Evolutionary conservation across 2,797 vertebrate genomes (phyloP), one percentile per base, ranked within the genome.

Genomic region (Mallotus villosus): DNA sequence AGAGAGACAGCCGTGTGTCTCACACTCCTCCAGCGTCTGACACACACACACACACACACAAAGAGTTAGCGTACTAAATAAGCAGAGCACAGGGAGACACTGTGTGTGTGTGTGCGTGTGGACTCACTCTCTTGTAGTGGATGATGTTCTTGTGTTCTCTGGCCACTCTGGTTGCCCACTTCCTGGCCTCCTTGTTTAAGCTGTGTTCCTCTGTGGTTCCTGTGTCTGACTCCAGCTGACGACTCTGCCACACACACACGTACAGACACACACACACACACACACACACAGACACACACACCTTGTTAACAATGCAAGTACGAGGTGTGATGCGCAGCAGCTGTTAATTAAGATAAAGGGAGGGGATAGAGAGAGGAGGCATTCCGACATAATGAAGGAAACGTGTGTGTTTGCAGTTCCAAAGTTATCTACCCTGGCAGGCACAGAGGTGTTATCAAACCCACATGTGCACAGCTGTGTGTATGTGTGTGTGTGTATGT

Each of bases 171-270:
- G 96, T 97, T 0, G 97, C 97, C 98, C 97, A 99, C 74, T 97
- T 99, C 64, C 97, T 93, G 68, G 98, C 98, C 86, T 99, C 98
- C 76, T 99, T 99, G 91, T 99, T 98, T 81, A 99, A 91, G 85
- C 98, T 99, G 93, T 99, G 97, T 87, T 99, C 98, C 80, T 99
- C 97, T 0, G 96, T 98, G 1, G 96, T 97, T 1, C 96, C 97
- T 0, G 95, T 95, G 86, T 99, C 97, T 0, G 96, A 97, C 78
- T 99, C 97, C 92, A 99, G 90, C 72, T 98, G 95, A 16, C 96
- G 93, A 76, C 97, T 99, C 97, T 99, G 88, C 0, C 88, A 84
- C 57, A 73, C 59, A 64, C 34, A 64, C 62, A 63, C 62, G 41
- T 32, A 21, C 68, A 63, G 32, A 41, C 62, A 73, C 51, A 64